These are phyloP conservation scores for Hafferia zeledoni DNA, from an alignment of 2,797 vertebrate species.

Conservation along the genomic window DNA sequence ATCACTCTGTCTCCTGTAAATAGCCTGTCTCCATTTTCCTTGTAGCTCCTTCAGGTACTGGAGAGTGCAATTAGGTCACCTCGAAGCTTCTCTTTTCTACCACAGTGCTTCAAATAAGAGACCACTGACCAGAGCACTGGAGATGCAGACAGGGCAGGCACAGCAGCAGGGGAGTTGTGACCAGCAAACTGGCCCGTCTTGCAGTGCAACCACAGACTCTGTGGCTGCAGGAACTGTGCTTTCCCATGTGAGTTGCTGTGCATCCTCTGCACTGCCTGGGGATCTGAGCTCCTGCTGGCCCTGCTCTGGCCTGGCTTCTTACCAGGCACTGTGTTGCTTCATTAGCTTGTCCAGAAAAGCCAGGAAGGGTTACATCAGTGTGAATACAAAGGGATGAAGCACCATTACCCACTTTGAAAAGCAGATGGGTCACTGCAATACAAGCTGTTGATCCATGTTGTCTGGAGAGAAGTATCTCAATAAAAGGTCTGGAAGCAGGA, in stretches of 20 bases:
- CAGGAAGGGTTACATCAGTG: not conserved
- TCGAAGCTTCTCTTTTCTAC: not conserved
- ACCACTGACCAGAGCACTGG: not conserved
- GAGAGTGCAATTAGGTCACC: not conserved
- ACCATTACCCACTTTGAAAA: not conserved
- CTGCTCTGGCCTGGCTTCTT: not conserved
- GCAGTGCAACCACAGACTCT: not conserved
- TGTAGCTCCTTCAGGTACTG: not conserved
- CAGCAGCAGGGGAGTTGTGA: not conserved
- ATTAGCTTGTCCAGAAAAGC: not conserved
- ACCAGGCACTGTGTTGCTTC: not conserved
- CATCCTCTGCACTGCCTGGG: not conserved
- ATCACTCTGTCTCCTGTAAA: not conserved
- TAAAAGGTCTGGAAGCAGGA: not conserved
- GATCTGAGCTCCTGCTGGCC: not conserved
- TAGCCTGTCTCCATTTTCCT: not conserved
- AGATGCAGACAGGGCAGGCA: not conserved
- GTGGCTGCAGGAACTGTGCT: not conserved
- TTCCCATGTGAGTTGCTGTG: not conserved
- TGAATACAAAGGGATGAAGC: not conserved
- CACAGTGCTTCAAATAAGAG: not conserved
- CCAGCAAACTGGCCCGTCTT: not conserved
- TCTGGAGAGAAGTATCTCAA: not conserved
- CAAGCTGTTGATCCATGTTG: not conserved
- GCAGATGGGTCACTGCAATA: not conserved